Conservation (phyloP, 92 coral and sea anemone genomes). For the Galaxea fascicularis region DNA sequence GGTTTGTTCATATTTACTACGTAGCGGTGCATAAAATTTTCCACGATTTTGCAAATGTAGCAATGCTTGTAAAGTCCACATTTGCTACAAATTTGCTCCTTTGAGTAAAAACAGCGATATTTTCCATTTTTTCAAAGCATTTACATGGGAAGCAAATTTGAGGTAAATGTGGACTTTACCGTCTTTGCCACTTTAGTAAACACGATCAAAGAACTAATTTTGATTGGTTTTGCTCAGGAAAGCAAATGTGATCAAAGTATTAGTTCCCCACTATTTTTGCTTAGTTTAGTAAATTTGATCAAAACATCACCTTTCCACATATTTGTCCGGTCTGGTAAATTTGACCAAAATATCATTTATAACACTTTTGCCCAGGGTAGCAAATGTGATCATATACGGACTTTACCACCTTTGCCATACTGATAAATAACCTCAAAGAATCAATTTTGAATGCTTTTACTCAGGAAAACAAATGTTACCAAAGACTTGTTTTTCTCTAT, state of each 20-base stretch:
- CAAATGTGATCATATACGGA: neutral
- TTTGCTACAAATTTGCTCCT: neutral
- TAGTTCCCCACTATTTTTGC: conserved; percentile 19
- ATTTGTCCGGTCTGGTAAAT: neutral
- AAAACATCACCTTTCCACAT: conserved; percentile 20
- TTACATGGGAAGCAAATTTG: neutral
- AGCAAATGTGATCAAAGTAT: conserved; percentile 16
- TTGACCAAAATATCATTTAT: no score
- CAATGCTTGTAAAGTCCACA: neutral
- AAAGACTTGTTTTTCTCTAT: conserved; percentile 9
- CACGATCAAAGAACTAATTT: neutral
- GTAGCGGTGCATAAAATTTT: neutral
- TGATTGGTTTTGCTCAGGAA: conserved; percentile 4
- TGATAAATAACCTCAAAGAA: conserved; percentile 9
- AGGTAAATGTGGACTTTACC: neutral
- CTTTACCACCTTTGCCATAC: neutral
- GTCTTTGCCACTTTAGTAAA: neutral
- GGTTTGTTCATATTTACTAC: no score
- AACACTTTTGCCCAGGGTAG: neutral
- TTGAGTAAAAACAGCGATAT: neutral
- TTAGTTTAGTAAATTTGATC: conserved; percentile 7
- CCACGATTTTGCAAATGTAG: neutral
- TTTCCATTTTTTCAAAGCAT: neutral
- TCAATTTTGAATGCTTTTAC: conserved; percentile 8
- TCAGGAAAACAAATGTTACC: conserved; percentile 14